Evolutionary conservation across 2,113 vertebrate genomes (phyloP).

Genomic region (Dendropsophus ebraccatus): DNA sequence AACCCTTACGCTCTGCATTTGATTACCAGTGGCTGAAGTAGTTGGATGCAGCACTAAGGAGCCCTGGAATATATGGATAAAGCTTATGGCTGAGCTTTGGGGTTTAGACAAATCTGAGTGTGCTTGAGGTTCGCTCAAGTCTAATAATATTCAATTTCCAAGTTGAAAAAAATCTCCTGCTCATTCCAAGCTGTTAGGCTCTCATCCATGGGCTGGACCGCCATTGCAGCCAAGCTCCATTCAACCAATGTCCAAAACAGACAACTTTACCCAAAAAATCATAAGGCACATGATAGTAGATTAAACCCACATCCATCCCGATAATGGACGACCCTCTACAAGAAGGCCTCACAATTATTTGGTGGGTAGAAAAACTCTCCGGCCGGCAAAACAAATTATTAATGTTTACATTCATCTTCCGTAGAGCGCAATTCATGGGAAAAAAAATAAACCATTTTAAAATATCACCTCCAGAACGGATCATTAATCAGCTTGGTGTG

Average conservation of each 20-base stretch:
- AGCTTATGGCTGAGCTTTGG: too few species aligned
- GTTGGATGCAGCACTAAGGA: too few species aligned
- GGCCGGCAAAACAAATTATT: slow-evolving; percentile 55
- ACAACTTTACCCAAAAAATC: slow-evolving; percentile 7
- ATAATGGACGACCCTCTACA: background rate
- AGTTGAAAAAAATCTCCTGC: too few species aligned
- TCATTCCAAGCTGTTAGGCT: too few species aligned
- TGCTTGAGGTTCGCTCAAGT: too few species aligned
- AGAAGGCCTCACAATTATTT: slow-evolving; percentile 35
- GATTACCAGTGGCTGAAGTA: too few species aligned
- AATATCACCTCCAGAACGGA: slow-evolving; percentile 43
- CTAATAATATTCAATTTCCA: too few species aligned
- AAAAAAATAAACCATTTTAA: slow-evolving; percentile 50
- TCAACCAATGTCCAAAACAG: background rate
- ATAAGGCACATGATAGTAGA: slow-evolving; percentile 6
- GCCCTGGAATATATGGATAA: too few species aligned
- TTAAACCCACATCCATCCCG: background rate
- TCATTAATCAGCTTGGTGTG: slow-evolving; percentile 60
- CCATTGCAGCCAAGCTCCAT: background rate
- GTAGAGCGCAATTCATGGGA: slow-evolving; percentile 60
- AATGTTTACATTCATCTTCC: slow-evolving; percentile 60
- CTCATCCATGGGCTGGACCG: too few species aligned
- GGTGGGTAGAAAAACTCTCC: slow-evolving; percentile 22
- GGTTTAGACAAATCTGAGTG: too few species aligned
- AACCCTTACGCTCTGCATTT: too few species aligned